Percentiles rank a stretch among this genome's conserved stretches.
phyloP scores from a whole-genome alignment of 2,888 invertebrate genomes.

The Zygothrica quintamaculata region DNA sequence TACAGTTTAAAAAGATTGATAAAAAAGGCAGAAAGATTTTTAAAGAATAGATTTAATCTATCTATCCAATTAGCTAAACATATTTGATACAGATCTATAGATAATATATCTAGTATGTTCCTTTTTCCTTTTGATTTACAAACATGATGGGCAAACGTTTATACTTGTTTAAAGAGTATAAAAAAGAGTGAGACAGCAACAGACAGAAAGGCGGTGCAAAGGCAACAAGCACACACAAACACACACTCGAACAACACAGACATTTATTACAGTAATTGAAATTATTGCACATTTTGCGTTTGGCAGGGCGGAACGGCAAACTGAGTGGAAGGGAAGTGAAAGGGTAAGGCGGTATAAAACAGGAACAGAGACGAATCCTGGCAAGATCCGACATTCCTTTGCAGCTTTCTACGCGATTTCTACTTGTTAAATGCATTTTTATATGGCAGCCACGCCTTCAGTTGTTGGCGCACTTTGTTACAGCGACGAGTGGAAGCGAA shows the following conservation, averaged over 20 bases:
- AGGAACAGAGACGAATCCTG: conserved; percentile 39
- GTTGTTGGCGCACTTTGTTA: conserved; percentile 36
- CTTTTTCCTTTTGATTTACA: too few relatives aligned
- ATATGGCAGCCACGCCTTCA: conserved; percentile 56
- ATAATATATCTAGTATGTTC: too few relatives aligned
- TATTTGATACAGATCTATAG: too few relatives aligned
- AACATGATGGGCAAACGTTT: too few relatives aligned
- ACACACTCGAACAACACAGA: conserved; percentile 62
- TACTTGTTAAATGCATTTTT: conserved; percentile 78
- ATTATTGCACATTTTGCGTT: conserved; percentile 82
- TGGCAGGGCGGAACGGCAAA: conserved; percentile 56
- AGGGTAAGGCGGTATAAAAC: conserved; percentile 8
- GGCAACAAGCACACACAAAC: conserved; percentile 14
- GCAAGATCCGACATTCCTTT: conserved; percentile 15
- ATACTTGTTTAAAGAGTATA: too few relatives aligned
- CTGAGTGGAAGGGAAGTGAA: conserved; percentile 4
- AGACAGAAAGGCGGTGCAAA: conserved; percentile 6
- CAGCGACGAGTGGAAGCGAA: not conserved
- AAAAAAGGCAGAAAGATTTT: too few relatives aligned
- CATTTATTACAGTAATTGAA: conserved; percentile 83
- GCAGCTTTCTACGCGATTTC: conserved; percentile 58
- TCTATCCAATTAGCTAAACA: too few relatives aligned
- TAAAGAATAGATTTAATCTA: too few relatives aligned
- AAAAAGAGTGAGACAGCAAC: conserved; percentile 1
- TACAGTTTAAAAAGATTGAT: too few relatives aligned